These are phyloP conservation scores for Zygogramma bicolorata DNA, from an alignment of 2,888 invertebrate genomes.

Conservation along the genomic window DNA sequence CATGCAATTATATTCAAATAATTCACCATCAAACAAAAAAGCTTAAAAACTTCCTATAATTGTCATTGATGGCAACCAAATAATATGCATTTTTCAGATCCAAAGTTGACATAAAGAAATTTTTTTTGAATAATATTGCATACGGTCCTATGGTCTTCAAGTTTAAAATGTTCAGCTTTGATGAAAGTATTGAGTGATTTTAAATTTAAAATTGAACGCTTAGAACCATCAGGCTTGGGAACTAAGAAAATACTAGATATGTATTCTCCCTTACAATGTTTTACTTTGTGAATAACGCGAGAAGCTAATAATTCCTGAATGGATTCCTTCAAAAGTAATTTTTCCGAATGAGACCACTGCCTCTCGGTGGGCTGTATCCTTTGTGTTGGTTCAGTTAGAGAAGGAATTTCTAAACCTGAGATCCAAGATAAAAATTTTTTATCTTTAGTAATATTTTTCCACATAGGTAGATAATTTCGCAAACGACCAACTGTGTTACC, in stretches of 20 bases:
- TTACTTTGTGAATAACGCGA: conserved; percentile 17
- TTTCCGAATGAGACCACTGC: conserved; percentile 8
- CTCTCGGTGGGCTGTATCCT: not conserved
- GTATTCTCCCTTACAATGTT: conserved; percentile 19
- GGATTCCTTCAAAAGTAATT: not conserved
- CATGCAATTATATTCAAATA: not conserved
- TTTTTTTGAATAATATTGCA: too few relatives aligned
- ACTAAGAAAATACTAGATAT: conserved; percentile 29
- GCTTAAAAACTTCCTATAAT: too few relatives aligned
- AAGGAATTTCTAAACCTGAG: conserved; percentile 11
- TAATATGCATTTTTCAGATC: not conserved
- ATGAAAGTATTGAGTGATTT: conserved; percentile 42
- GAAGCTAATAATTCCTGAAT: conserved; percentile 1
- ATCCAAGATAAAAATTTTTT: conserved; percentile 21
- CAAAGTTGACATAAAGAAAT: conserved; percentile 1
- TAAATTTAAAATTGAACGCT: conserved; percentile 35
- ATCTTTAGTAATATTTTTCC: conserved; percentile 12
- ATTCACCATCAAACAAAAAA: not conserved
- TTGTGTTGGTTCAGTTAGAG: conserved; percentile 5
- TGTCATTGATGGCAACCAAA: too few relatives aligned
- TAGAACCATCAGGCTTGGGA: conserved; percentile 28
- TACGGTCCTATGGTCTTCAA: conserved; percentile 43
- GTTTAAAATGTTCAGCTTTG: conserved; percentile 37
- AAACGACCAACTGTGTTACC: conserved; percentile 1
- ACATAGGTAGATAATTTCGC: conserved; percentile 6